These are phyloP conservation scores for Drosophila busckii DNA, from an alignment of 1,140 invertebrate genomes.

Conservation along the genomic window DNA sequence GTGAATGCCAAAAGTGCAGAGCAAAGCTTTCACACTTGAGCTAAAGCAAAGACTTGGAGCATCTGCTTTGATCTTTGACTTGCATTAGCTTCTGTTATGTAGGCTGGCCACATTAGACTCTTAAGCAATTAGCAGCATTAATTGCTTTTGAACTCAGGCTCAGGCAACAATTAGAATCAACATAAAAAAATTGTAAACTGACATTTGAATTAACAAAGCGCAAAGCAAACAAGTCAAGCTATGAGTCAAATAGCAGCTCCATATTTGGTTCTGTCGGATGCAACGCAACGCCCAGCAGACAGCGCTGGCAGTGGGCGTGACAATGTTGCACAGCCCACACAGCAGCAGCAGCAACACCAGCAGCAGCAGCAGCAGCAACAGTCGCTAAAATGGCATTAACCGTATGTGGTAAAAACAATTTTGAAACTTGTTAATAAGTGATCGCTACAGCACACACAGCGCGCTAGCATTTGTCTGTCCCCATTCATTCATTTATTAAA, in stretches of 20 bases:
- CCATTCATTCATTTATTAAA: constrained; percentile 32
- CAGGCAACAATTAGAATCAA: constrained; percentile 60
- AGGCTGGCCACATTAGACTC: constrained; percentile 36
- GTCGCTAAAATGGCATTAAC: constrained; percentile 58
- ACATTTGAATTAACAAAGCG: constrained; percentile 50
- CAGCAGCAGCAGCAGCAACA: constrained; percentile 31
- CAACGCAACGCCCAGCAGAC: constrained; percentile 22
- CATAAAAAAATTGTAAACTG: constrained; percentile 30
- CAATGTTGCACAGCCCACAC: constrained; percentile 49
- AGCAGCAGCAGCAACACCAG: constrained; percentile 21
- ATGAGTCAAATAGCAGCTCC: constrained; percentile 36
- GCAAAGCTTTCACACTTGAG: too few species aligned
- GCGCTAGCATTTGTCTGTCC: constrained; percentile 3
- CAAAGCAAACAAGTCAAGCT: constrained; percentile 15
- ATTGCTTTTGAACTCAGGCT: constrained; percentile 51
- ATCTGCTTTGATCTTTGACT: background rate
- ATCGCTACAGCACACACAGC: too few species aligned
- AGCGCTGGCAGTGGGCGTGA: constrained; percentile 55
- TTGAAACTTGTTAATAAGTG: constrained; percentile 75
- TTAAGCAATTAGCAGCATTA: constrained; percentile 61
- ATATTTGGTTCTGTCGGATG: constrained; percentile 51
- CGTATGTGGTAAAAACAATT: constrained; percentile 72
- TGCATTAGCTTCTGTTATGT: constrained; percentile 12
- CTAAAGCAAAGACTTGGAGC: background rate
- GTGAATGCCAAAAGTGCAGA: too few species aligned